These are phyloP conservation scores for Dynastes hyllus DNA, from an alignment of 2,888 invertebrate species.

Conservation along the genomic window DNA sequence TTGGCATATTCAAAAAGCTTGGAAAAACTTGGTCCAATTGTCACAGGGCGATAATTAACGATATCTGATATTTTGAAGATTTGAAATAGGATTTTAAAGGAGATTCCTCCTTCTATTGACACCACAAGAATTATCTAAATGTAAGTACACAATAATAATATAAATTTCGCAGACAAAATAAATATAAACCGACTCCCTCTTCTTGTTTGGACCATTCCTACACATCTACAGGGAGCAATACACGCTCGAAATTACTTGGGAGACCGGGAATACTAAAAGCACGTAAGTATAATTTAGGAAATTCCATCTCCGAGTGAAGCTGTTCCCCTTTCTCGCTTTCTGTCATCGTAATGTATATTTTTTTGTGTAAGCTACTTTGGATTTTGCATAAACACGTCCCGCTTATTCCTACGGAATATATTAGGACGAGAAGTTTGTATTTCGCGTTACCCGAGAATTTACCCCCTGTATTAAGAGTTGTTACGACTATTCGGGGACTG, in stretches of 20 bases:
- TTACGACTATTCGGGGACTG: not conserved
- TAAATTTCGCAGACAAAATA: not conserved
- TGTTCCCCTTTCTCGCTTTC: constrained; percentile 22
- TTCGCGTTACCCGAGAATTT: constrained; percentile 3
- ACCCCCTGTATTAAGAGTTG: not conserved
- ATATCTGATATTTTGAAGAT: too few relatives aligned
- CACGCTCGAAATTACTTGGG: constrained; percentile 1
- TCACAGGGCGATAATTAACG: too few relatives aligned
- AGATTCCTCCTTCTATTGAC: too few relatives aligned
- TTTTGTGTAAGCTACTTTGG: constrained; percentile 23
- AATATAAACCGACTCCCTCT: not conserved
- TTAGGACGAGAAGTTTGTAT: constrained; percentile 1
- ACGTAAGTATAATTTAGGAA: constrained; percentile 25
- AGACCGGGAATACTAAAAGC: constrained; percentile 16
- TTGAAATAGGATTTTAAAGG: too few relatives aligned
- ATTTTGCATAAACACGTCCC: constrained; percentile 22
- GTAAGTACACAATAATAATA: not conserved
- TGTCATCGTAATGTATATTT: constrained; percentile 26
- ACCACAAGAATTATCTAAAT: not conserved
- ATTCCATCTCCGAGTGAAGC: constrained; percentile 3
- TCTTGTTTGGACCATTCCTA: not conserved
- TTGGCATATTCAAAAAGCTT: too few relatives aligned
- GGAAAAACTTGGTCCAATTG: too few relatives aligned
- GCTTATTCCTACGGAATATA: constrained; percentile 17
- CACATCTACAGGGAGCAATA: constrained; percentile 1